A percentile compares a stretch with the other conserved stretches of the same genome.
phyloP scores from a whole-genome alignment of 2,888 invertebrate species.

The Eupithecia vulgata region DNA sequence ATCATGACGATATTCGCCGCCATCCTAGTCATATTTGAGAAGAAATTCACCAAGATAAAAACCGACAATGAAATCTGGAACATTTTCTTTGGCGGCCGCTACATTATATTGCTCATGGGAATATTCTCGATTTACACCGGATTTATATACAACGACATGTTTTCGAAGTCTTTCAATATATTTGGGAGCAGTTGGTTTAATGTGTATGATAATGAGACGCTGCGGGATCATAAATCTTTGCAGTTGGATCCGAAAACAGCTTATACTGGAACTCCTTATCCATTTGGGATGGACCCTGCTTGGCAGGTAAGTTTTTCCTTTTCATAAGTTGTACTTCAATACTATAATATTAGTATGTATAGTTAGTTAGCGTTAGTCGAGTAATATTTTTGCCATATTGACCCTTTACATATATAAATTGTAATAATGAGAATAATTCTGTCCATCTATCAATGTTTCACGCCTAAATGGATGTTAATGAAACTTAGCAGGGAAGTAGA shows the following conservation, averaged over 20 bases:
- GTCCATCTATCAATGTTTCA: no score
- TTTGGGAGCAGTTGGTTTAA: conserved; percentile 87
- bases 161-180: conserved; percentile 88
- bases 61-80: conserved; percentile 87
- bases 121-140: conserved; percentile 90
- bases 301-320: conserved; percentile 82
- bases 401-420: no score
- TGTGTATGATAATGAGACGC: conserved; percentile 65
- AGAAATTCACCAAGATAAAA: conserved; percentile 79
- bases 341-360: neutral
- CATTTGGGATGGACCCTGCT: conserved; percentile 88
- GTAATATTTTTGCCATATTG: no score
- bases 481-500: no score
- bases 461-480: no score
- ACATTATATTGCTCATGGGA: conserved; percentile 90
- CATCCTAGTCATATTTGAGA: conserved; percentile 86
- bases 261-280: conserved; percentile 83
- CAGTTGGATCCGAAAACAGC: conserved; percentile 76
- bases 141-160: conserved; percentile 89
- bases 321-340: neutral
- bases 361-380: no score
- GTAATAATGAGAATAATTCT: no score
- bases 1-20: conserved; percentile 87
- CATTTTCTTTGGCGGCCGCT: conserved; percentile 89
- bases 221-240: conserved; percentile 59